A percentile compares a stretch with the other conserved stretches of the same genome.
Evolutionary conservation across 2,888 invertebrate species (phyloP).

Genomic region (Drosophila nr. perissopoda): DNA sequence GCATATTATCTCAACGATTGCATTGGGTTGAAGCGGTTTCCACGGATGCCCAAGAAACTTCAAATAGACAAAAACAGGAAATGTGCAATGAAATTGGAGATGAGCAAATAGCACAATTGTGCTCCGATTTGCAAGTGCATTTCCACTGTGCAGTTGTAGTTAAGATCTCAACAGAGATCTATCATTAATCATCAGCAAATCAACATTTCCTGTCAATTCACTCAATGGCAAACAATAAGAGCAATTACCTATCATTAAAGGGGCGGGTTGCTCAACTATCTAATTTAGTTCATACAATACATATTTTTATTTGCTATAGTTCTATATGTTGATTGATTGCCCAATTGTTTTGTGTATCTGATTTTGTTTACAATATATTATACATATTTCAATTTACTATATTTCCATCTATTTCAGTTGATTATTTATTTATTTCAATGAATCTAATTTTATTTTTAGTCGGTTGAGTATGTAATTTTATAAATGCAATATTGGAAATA

Average conservation of each 20-base stretch:
- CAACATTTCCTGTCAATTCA: slow-evolving; percentile 31
- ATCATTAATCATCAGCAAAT: slow-evolving; percentile 19
- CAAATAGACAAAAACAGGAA: slow-evolving; percentile 42
- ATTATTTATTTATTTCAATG: background rate
- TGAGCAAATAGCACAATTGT: slow-evolving; percentile 22
- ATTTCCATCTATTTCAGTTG: background rate
- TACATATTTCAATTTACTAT: no score
- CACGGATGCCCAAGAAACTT: background rate
- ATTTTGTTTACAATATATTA: background rate
- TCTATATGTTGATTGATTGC: no score
- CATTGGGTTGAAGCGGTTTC: slow-evolving; percentile 12
- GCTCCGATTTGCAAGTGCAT: slow-evolving; percentile 32
- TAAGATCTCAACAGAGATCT: slow-evolving; percentile 12
- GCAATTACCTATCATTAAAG: background rate
- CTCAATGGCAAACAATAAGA: background rate
- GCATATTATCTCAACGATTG: slow-evolving; percentile 6
- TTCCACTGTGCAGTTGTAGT: background rate
- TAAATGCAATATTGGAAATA: background rate
- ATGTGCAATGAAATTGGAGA: slow-evolving; percentile 48
- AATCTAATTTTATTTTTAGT: background rate
- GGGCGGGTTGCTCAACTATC: background rate
- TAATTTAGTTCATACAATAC: background rate
- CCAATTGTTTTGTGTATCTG: no score
- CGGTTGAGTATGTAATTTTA: background rate
- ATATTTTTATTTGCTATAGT: no score